A percentile compares a stretch with the other conserved stretches of the same genome.
phyloP scores from a whole-genome alignment of 2,888 invertebrate genomes.

The Diarsia mendica region DNA sequence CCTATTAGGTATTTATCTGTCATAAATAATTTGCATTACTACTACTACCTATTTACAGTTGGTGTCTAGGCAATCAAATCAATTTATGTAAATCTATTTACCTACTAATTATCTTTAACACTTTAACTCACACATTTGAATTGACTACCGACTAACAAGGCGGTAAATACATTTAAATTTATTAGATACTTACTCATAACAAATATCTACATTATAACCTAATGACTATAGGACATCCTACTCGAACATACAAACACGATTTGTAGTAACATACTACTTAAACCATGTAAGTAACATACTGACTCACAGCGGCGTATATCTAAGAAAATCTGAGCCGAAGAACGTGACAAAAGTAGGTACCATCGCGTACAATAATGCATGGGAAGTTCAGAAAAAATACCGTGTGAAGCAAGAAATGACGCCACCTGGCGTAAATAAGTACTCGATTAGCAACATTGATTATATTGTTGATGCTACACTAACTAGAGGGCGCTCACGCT shows the following conservation, averaged over 20 bases:
- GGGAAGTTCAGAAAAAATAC: too few species aligned
- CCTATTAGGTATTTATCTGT: not conserved
- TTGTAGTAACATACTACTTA: not conserved
- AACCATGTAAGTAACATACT: not conserved
- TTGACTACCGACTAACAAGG: not conserved
- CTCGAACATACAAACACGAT: not conserved
- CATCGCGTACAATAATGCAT: too few species aligned
- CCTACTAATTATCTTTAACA: not conserved
- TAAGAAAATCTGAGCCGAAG: conserved; percentile 10
- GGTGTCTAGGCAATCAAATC: not conserved
- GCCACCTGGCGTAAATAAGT: too few species aligned
- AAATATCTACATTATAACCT: not conserved
- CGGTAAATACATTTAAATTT: conserved; percentile 3
- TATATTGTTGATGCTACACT: too few species aligned
- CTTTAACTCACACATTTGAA: conserved; percentile 6
- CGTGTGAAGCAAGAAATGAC: too few species aligned
- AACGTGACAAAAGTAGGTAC: conserved; percentile 41
- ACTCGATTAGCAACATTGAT: too few species aligned
- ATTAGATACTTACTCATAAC: not conserved
- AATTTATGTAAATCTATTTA: conserved; percentile 14
- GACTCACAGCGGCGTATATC: not conserved
- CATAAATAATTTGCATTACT: not conserved
- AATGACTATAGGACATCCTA: not conserved
- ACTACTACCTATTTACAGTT: not conserved
- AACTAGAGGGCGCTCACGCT: too few species aligned